Percentiles rank a stretch among this genome's conserved stretches.
phyloP scores from a whole-genome alignment of 2,888 invertebrate species.

The Magallana nippona region DNA sequence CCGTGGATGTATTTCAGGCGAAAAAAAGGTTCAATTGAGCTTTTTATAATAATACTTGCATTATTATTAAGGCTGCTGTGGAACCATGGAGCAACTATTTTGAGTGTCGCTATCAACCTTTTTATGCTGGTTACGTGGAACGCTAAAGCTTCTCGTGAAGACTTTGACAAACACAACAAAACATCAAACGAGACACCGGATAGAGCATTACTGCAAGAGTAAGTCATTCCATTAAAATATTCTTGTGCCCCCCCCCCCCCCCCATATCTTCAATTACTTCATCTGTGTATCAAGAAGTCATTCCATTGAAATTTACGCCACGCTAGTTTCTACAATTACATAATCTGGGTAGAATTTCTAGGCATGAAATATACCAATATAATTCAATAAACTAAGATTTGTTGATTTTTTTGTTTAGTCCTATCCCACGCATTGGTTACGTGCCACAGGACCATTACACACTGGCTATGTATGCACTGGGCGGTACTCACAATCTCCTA shows the following conservation, averaged over 20 bases:
- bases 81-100: constrained; percentile 77
- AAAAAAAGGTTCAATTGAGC: no score
- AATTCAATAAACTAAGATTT: not conserved
- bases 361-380: not conserved
- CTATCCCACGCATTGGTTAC: constrained; percentile 63
- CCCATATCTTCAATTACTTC: no score
- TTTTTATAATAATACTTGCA: no score
- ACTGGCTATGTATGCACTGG: constrained; percentile 70
- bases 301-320: no score
- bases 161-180: constrained; percentile 55
- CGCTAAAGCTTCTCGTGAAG: constrained; percentile 71
- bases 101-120: constrained; percentile 78
- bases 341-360: not conserved
- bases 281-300: no score
- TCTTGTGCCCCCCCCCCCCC: no score
- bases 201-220: constrained; percentile 58
- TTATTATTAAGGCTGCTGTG: constrained; percentile 72
- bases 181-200: constrained; percentile 52
- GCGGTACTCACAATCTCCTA: constrained; percentile 76
- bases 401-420: constrained; percentile 59
- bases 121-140: constrained; percentile 79
- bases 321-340: not conserved
- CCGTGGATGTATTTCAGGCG: not conserved
- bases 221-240: constrained; percentile 41
- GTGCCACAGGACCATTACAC: constrained; percentile 63